Evolutionary conservation across 1,140 invertebrate genomes (phyloP).

Genomic region (Lamellibrachia luymesi): DNA sequence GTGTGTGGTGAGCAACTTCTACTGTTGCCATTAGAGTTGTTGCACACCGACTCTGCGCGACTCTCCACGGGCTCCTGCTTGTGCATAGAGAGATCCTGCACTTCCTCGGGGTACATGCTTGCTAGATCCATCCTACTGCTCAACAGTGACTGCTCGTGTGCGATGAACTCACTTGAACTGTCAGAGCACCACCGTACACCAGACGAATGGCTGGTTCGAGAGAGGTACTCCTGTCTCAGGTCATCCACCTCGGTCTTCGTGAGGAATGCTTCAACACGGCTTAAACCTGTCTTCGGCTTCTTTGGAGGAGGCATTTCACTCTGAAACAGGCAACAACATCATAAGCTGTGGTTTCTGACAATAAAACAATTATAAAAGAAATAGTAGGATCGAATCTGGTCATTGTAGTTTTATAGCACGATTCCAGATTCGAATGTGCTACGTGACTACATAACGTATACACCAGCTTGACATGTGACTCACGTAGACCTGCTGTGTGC

Average conservation of each 20-base stretch:
- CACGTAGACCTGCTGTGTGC: too few species aligned
- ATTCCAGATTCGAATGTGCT: too few species aligned
- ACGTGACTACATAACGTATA: too few species aligned
- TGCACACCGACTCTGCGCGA: background rate
- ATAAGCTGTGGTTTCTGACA: background rate
- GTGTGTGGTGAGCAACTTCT: background rate
- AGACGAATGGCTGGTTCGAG: background rate
- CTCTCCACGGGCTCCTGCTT: background rate
- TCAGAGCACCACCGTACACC: background rate
- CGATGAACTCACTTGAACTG: background rate
- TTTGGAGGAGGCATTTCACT: conserved; percentile 10
- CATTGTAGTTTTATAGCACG: too few species aligned
- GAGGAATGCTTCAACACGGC: conserved; percentile 8
- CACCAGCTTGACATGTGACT: too few species aligned
- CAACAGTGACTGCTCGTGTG: background rate
- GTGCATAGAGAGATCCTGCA: background rate
- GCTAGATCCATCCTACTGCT: background rate
- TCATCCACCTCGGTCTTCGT: background rate
- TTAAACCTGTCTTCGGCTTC: conserved; percentile 15
- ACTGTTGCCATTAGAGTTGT: background rate
- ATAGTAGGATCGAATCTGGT: too few species aligned
- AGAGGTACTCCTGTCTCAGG: background rate
- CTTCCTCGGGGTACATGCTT: background rate
- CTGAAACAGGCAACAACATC: background rate
- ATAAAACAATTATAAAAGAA: background rate